phyloP scores from a whole-genome alignment of 2,113 vertebrate genomes.

The Chinchilla lanigera region DNA sequence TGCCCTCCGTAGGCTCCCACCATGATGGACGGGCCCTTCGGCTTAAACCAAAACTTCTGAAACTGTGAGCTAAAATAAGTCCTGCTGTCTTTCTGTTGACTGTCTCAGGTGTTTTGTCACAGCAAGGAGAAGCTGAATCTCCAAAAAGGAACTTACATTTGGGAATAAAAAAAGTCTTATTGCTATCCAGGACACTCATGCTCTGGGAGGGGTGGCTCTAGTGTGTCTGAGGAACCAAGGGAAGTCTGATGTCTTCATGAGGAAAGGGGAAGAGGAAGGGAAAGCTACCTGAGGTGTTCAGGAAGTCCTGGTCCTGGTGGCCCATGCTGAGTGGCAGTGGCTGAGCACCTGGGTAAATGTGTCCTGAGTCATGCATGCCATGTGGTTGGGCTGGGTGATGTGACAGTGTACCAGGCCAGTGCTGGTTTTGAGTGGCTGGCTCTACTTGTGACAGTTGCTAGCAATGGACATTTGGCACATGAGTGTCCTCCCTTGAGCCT shows the following conservation, averaged over 20 bases:
- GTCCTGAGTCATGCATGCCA: not conserved
- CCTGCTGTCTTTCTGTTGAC: not conserved
- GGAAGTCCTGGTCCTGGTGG: not conserved
- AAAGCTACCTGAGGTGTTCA: not conserved
- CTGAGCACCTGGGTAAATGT: not conserved
- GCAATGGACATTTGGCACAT: fast-evolving
- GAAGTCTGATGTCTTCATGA: not conserved
- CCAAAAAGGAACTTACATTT: not conserved
- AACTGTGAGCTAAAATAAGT: not conserved
- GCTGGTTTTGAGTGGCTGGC: not conserved
- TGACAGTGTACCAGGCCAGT: not conserved
- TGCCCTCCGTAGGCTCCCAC: fast-evolving
- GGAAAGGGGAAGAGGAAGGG: not conserved
- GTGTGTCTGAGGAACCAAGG: too few species aligned
- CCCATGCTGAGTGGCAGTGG: not conserved
- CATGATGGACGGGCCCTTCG: not conserved
- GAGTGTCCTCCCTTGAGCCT: not conserved
- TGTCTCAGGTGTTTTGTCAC: not conserved
- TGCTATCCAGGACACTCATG: not conserved
- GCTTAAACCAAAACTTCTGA: not conserved
- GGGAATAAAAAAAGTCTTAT: not conserved
- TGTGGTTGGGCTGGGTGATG: too few species aligned
- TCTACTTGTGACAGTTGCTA: fast-evolving
- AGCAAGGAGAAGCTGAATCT: not conserved
- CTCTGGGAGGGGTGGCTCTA: too few species aligned